A percentile compares a stretch with the other conserved stretches of the same genome.
Conservation (phyloP, 1,140 invertebrate genomes). For the Stenopsyche tienmushanensis region DNA sequence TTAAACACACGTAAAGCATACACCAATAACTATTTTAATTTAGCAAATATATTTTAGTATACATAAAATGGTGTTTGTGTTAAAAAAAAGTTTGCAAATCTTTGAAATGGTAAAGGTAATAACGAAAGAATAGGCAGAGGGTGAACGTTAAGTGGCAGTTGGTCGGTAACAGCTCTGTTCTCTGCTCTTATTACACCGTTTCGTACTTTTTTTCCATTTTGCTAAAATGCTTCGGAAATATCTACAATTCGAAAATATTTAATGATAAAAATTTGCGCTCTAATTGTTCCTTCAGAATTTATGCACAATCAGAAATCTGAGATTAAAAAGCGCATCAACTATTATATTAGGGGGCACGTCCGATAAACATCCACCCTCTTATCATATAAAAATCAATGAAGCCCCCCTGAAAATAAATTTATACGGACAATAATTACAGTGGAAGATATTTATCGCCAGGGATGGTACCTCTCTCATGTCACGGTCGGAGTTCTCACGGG, state of each 20-base stretch:
- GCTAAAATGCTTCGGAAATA: too few relatives aligned
- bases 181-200: not conserved
- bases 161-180: not conserved
- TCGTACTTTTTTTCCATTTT: not conserved
- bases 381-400: not conserved
- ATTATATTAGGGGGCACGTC: too few relatives aligned
- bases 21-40: too few relatives aligned
- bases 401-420: slow-evolving; percentile 1
- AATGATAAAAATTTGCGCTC: too few relatives aligned
- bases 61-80: too few relatives aligned
- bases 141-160: slow-evolving; percentile 12
- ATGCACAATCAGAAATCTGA: too few relatives aligned
- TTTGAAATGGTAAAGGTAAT: not conserved
- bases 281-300: too few relatives aligned
- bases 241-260: too few relatives aligned
- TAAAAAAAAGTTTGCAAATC: slow-evolving; percentile 4
- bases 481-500: slow-evolving; percentile 7
- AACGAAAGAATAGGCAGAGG: slow-evolving; percentile 10
- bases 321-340: too few relatives aligned
- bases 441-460: slow-evolving; percentile 1
- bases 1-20: too few relatives aligned
- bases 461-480: not conserved
- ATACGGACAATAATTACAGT: slow-evolving; percentile 6
- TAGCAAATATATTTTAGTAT: too few relatives aligned
- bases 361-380: not conserved